phyloP scores from a whole-genome alignment of 2,797 vertebrate species.

The Alauda arvensis region DNA sequence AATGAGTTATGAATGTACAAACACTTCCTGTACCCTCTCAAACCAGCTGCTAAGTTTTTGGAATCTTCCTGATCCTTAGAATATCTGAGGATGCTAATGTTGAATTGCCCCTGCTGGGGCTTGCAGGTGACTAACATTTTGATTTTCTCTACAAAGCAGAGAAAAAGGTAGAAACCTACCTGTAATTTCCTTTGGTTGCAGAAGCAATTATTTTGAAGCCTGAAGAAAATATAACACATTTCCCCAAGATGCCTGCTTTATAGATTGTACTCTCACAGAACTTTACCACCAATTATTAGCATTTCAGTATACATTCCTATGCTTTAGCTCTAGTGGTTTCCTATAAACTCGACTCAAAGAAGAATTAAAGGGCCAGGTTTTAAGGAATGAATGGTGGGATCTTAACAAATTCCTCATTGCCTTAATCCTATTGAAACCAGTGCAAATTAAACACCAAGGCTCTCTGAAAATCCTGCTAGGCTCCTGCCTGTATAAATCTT shows the following conservation, averaged over 20 bases:
- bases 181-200: neutral
- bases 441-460: neutral
- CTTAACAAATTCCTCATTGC: slow-evolving; percentile 3
- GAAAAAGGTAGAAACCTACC: neutral
- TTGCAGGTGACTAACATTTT: neutral
- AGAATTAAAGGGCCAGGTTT: neutral
- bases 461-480: slow-evolving; percentile 9
- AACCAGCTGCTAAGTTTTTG: neutral
- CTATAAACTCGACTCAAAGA: neutral
- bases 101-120: neutral
- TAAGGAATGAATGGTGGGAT: neutral
- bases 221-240: neutral
- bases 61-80: neutral
- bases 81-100: neutral
- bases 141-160: neutral
- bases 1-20: neutral
- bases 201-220: slow-evolving; percentile 1
- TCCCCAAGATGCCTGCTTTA: neutral
- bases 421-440: slow-evolving; percentile 30
- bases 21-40: neutral
- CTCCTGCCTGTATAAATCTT: slow-evolving; percentile 22
- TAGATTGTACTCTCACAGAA: neutral
- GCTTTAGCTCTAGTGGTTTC: neutral
- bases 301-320: neutral
- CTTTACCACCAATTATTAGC: slow-evolving; percentile 7